These are phyloP conservation scores for Aplysia californica DNA, from an alignment of 1,140 invertebrate species.

Conservation along the genomic window DNA sequence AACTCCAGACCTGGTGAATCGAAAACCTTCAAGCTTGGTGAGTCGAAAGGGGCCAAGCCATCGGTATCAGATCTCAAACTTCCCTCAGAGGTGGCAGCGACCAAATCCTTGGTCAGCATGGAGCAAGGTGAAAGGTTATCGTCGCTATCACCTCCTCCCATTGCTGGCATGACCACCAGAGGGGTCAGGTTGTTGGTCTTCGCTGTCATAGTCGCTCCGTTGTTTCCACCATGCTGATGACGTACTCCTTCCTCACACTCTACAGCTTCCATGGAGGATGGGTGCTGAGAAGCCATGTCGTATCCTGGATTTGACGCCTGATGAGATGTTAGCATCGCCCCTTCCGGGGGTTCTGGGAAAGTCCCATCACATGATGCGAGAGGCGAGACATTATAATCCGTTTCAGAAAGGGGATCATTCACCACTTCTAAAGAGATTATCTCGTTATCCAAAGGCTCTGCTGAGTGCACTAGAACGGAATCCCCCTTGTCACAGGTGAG, in stretches of 20 bases:
- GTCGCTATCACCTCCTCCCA: background rate
- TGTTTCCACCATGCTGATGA: background rate
- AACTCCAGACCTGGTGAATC: slow-evolving; percentile 26
- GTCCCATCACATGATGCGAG: no score
- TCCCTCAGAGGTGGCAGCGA: background rate
- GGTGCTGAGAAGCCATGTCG: no score
- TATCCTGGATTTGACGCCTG: no score
- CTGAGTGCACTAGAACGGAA: no score
- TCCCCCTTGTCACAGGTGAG: no score
- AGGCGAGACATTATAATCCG: no score
- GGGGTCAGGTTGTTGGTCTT: background rate
- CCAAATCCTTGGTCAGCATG: background rate
- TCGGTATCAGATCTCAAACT: background rate
- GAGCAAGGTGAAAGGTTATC: background rate
- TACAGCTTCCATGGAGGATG: no score
- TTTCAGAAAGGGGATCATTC: no score
- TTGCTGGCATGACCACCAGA: background rate
- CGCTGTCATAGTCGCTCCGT: background rate
- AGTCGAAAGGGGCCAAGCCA: slow-evolving; percentile 14
- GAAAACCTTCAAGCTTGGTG: background rate
- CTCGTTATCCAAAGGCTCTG: no score
- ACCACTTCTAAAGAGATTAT: no score
- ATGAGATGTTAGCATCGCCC: no score
- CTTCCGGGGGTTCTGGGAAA: no score
- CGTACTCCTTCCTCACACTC: background rate